Evolutionary conservation across 23 tunicate genomes (phyloP).

Genomic region (Phallusia fumigata): DNA sequence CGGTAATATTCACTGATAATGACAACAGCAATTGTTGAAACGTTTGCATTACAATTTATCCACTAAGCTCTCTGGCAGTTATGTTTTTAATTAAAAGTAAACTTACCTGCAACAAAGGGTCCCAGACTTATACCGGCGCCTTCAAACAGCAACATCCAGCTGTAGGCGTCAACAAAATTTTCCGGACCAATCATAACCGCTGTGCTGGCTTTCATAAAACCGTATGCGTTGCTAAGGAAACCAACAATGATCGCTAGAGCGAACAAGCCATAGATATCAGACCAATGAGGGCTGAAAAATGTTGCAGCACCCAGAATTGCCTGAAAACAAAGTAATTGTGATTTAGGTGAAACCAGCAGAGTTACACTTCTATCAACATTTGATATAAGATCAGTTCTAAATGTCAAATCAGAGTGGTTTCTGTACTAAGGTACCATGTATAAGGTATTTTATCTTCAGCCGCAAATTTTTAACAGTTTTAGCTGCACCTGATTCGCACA

Average conservation of each 20-base stretch:
- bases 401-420: too few species aligned
- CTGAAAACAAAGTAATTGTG: constrained; percentile 19
- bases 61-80: too few species aligned
- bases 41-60: neutral
- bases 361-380: too few species aligned
- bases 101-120: constrained; percentile 31
- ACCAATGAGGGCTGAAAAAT: constrained; percentile 37
- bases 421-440: too few species aligned
- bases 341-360: too few species aligned
- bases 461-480: too few species aligned
- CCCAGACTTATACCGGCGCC: constrained; percentile 34
- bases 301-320: constrained; percentile 24
- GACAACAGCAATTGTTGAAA: neutral
- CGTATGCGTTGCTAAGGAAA: constrained; percentile 30
- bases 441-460: too few species aligned
- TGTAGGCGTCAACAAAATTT: constrained; percentile 21
- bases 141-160: constrained; percentile 44
- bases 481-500: too few species aligned
- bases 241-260: constrained; percentile 28
- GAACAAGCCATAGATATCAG: constrained; percentile 16
- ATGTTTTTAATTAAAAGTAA: neutral
- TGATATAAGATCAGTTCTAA: too few species aligned
- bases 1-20: neutral
- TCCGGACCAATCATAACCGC: constrained; percentile 32
- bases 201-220: constrained; percentile 32